phyloP scores from a whole-genome alignment of 2,888 invertebrate species.

The Drosophila stalkeri region DNA sequence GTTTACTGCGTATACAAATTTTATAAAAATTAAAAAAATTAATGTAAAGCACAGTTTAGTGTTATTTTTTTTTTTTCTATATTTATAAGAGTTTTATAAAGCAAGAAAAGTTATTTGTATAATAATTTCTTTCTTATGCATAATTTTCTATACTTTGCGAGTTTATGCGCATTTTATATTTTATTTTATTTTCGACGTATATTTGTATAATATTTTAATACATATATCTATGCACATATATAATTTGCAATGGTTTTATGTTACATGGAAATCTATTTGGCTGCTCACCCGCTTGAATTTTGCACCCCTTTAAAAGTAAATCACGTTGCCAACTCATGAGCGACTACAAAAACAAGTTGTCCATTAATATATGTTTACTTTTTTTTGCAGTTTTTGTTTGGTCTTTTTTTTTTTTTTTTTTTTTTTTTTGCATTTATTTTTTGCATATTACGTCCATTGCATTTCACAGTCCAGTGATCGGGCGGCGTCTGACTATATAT shows the following conservation, averaged over 20 bases:
- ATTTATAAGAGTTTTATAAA: background rate
- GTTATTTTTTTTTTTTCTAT: background rate
- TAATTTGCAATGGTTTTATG: background rate
- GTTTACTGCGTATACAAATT: background rate
- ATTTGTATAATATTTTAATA: background rate
- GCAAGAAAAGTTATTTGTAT: too few relatives aligned
- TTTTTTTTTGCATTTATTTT: slow-evolving; percentile 17
- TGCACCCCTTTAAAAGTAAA: slow-evolving; percentile 31
- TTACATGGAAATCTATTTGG: slow-evolving; percentile 4
- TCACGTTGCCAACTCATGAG: slow-evolving; percentile 68
- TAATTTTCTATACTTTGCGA: background rate
- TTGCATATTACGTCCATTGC: slow-evolving; percentile 62
- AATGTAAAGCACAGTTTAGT: too few relatives aligned
- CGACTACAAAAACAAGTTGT: slow-evolving; percentile 27
- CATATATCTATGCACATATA: background rate
- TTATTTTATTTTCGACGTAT: background rate
- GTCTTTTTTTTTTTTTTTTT: slow-evolving; percentile 3
- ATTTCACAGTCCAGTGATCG: slow-evolving; percentile 80
- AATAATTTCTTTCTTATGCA: background rate
- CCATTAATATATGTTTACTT: slow-evolving; percentile 30
- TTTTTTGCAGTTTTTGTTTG: slow-evolving; percentile 24
- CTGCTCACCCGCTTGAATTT: slow-evolving; percentile 11
- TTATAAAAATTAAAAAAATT: background rate
- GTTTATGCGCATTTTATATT: background rate
- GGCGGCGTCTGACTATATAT: slow-evolving; percentile 73